A percentile compares a stretch with the other conserved stretches of the same genome.
Evolutionary conservation across 2,797 vertebrate genomes (phyloP).

Genomic region (Borostomias antarcticus): DNA sequence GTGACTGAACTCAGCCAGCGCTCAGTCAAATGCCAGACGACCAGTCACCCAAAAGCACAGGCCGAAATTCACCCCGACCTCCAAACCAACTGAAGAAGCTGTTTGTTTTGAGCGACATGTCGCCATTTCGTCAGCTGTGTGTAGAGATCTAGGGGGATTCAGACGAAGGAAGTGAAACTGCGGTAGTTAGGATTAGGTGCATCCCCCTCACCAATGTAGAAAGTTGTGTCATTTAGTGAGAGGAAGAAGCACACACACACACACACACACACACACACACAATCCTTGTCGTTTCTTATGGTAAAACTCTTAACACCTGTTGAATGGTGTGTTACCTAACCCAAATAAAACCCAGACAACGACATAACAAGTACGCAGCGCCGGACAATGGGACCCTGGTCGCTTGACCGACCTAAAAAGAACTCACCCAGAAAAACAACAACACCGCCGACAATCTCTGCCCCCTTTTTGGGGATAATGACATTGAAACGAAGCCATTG

Average conservation of each 20-base stretch:
- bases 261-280: no score
- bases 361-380: background rate
- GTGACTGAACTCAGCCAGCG: no score
- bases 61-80: no score
- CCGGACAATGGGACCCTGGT: no score
- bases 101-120: background rate
- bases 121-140: background rate
- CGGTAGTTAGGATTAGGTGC: background rate
- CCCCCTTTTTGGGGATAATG: background rate
- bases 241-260: no score
- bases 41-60: no score
- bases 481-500: slow-evolving; percentile 13
- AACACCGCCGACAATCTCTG: background rate
- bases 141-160: slow-evolving; percentile 2
- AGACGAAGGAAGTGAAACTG: background rate
- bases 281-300: no score
- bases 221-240: background rate
- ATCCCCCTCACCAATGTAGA: background rate
- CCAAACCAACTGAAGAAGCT: background rate
- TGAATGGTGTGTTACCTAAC: background rate
- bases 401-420: background rate
- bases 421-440: slow-evolving; percentile 1
- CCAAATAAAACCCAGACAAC: background rate
- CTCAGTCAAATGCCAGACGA: no score
- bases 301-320: background rate